Percentiles rank a stretch among this genome's conserved stretches.
Conservation (phyloP, 1,140 invertebrate species). For the Ooceraea biroi region DNA sequence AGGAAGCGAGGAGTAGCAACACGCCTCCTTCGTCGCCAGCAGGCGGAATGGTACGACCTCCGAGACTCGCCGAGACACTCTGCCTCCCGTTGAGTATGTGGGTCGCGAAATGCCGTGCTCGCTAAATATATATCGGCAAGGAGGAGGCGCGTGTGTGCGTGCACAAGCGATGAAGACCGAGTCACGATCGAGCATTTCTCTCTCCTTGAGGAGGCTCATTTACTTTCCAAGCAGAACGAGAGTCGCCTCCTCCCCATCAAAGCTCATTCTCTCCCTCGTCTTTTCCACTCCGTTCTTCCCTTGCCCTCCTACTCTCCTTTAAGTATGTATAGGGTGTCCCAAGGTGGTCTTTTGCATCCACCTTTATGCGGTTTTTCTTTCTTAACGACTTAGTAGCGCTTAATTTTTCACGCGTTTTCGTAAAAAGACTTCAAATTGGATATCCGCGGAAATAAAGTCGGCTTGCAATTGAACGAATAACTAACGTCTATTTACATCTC, state of each 20-base stretch:
- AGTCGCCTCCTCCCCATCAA: not conserved
- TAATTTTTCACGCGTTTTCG: not conserved
- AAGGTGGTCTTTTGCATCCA: not conserved
- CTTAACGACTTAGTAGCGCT: not conserved
- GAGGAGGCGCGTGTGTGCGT: conserved; percentile 50
- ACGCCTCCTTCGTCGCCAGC: conserved; percentile 76
- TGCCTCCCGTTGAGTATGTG: conserved; percentile 83
- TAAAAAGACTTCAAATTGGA: not conserved
- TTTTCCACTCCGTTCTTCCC: not conserved
- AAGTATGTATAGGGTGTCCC: not conserved
- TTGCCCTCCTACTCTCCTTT: not conserved
- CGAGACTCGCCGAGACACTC: conserved; percentile 79
- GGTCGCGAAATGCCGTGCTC: conserved; percentile 83
- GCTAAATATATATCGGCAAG: conserved; percentile 82
- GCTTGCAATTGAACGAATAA: not conserved
- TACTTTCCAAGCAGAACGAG: conserved; percentile 50
- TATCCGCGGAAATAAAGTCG: not conserved
- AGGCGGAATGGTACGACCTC: conserved; percentile 76
- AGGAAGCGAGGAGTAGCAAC: conserved; percentile 39
- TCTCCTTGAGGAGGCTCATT: conserved; percentile 61
- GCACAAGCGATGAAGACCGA: conserved; percentile 34
- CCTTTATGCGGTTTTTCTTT: not conserved
- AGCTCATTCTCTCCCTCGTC: conserved; percentile 25
- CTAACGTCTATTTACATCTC: not conserved
- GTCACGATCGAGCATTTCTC: conserved; percentile 62